These are phyloP conservation scores for Eidolon helvum DNA, from an alignment of 2,113 vertebrate species.

Conservation along the genomic window DNA sequence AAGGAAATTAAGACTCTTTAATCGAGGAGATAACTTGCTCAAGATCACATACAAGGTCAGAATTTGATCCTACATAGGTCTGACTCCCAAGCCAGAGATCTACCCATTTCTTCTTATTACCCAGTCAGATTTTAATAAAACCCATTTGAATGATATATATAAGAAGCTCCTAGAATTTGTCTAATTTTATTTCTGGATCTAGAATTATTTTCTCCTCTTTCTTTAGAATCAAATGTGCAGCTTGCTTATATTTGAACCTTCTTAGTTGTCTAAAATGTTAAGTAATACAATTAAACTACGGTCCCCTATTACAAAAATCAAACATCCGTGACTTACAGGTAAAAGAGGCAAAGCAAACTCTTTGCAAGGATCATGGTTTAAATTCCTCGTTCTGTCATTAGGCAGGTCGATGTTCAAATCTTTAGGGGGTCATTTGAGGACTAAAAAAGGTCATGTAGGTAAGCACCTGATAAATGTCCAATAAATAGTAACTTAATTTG, in stretches of 20 bases:
- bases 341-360: background rate
- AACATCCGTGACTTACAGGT: background rate
- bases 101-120: background rate
- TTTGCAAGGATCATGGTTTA: background rate
- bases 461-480: background rate
- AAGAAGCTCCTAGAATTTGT: background rate
- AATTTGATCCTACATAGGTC: background rate
- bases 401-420: background rate
- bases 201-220: background rate
- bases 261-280: background rate
- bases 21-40: background rate
- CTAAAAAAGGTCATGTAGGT: background rate
- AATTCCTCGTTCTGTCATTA: background rate
- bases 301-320: background rate
- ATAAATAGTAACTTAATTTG: background rate
- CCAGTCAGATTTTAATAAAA: background rate
- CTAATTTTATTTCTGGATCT: conserved; percentile 1
- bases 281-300: background rate
- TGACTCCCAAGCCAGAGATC: background rate
- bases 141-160: background rate
- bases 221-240: background rate
- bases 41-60: background rate
- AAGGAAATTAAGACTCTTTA: background rate
- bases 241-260: background rate
- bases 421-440: background rate